Evolutionary conservation across 2,797 vertebrate genomes (phyloP), one percentile per base, ranked within the genome.

Genomic region (Fratercula arctica): DNA sequence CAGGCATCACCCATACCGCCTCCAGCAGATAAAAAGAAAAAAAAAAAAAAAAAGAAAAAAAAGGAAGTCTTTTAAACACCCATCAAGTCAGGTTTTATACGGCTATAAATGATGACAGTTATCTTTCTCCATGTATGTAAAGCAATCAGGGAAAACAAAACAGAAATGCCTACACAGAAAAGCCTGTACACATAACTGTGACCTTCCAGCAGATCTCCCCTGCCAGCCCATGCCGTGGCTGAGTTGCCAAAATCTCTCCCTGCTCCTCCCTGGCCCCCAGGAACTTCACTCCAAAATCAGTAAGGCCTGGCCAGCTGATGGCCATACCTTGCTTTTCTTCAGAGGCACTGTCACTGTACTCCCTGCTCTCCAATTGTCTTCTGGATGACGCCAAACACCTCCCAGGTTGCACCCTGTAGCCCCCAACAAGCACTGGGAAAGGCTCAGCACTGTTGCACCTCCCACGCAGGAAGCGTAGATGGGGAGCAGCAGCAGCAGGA

Each of bases 171-270:
- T 29, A 23, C 39, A 7, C 3, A 59, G 37, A 70, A 86, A 67
- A 63, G 16, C 4, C 33, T 51, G 8, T 21, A 20, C 13, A 25
- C 3, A 0, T 17, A 29, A 77, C 9, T 35, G 6, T 28, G n/a
- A 28, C 69, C 35, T 63, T 75, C 10, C 66, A 87, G 39, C 57
- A 19, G 20, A 7, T 64, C 57, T 81, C 3, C 16, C 24, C 18
- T 7, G 2, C 16, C 41, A 88, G 60, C 57, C 45, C 29, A 10
- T 7, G 23, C 48, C 41, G 26, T 5, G 13, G 14, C 43, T 87
- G 31, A 69, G 43, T 8, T 39, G 43, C 45, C 69, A 86, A 73
- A 79, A 85, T 45, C 43, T 77, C 64, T 37, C 31, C 23, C 16
- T 83, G 43, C 37, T 63, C 43, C 39, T 74, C 61, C 33, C 25